Conservation (phyloP, 2,113 vertebrate species). For the Myotis davidii region DNA sequence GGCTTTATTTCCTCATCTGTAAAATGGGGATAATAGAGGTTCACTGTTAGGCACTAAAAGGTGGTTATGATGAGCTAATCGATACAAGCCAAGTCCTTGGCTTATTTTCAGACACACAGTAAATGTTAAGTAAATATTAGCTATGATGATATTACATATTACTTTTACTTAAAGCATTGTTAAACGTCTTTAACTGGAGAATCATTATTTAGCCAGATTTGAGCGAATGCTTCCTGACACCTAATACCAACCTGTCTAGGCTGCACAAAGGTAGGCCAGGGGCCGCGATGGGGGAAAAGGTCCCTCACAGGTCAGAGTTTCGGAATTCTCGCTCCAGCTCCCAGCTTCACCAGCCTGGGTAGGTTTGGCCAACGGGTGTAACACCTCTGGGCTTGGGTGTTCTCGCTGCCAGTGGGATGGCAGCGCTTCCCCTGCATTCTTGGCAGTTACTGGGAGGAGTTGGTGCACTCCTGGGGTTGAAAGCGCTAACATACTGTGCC, state of each 20-base stretch:
- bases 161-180: neutral
- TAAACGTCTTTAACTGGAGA: neutral
- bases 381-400: neutral
- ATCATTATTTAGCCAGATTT: neutral
- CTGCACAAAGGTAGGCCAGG: neutral
- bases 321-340: neutral
- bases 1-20: neutral
- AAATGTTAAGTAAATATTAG: neutral
- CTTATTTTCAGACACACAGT: neutral
- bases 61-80: neutral
- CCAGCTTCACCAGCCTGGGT: neutral
- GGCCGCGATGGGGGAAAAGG: neutral
- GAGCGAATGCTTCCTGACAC: neutral
- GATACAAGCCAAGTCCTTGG: neutral
- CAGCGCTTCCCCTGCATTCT: neutral
- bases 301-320: neutral
- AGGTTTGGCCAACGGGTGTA: neutral
- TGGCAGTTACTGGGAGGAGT: neutral
- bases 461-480: neutral
- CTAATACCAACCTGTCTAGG: neutral
- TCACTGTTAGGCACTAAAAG: neutral
- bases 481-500: neutral
- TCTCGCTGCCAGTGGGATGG: neutral
- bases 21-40: neutral
- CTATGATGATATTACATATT: neutral